These are phyloP conservation scores for Artemia franciscana DNA, from an alignment of 1,140 invertebrate species.

Conservation along the genomic window DNA sequence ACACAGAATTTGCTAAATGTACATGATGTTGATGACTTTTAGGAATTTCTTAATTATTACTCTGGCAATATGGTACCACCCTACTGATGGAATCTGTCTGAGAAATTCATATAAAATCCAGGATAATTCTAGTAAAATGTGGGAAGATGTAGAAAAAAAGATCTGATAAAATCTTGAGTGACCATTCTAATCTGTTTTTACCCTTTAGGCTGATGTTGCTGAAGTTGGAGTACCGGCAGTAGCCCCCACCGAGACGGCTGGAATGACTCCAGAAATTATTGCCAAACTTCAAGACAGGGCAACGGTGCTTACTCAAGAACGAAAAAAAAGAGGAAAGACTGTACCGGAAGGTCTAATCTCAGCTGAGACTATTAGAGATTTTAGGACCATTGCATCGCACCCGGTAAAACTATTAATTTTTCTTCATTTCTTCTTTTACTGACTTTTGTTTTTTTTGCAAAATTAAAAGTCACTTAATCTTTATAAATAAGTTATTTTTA, in stretches of 20 bases:
- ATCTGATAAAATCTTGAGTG: too few species aligned
- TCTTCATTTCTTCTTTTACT: constrained; percentile 5
- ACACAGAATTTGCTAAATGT: too few species aligned
- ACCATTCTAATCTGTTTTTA: constrained; percentile 12
- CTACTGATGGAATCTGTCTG: too few species aligned
- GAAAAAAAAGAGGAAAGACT: constrained; percentile 79
- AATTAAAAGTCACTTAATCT: too few species aligned
- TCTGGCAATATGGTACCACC: too few species aligned
- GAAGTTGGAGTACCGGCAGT: constrained; percentile 49
- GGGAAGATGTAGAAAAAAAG: too few species aligned
- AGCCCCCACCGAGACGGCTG: constrained; percentile 59
- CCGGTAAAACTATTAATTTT: constrained; percentile 31
- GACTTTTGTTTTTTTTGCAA: constrained; percentile 7
- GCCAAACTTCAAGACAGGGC: constrained; percentile 81
- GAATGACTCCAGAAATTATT: constrained; percentile 68
- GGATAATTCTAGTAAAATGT: too few species aligned
- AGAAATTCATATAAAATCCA: too few species aligned
- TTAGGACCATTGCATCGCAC: constrained; percentile 67
- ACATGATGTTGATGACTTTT: too few species aligned
- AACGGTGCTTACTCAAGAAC: constrained; percentile 77
- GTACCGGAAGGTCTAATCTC: constrained; percentile 78
- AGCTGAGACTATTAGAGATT: constrained; percentile 57
- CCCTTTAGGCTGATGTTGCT: constrained; percentile 33
- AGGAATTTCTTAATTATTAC: too few species aligned
- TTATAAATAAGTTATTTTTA: too few species aligned